A percentile compares a stretch with the other conserved stretches of the same genome.
phyloP scores from a whole-genome alignment of 1,140 invertebrate genomes.

The Scylla paramamosain region DNA sequence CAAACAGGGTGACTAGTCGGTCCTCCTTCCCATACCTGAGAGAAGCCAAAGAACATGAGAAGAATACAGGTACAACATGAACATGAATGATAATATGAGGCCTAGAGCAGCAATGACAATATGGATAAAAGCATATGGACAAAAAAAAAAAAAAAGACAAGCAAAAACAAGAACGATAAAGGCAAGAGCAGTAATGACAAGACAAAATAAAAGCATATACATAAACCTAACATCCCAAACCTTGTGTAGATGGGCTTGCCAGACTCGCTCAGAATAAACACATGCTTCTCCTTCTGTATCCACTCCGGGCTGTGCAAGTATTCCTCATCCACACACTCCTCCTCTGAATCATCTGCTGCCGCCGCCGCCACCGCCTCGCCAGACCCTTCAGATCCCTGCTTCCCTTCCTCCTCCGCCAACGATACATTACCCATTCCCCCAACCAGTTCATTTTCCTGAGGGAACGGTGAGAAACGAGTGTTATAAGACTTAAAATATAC shows the following conservation, averaged over 20 bases:
- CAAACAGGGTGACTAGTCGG: conserved; percentile 95
- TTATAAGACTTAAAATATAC: no score
- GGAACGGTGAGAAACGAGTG: neutral
- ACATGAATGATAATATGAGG: neutral
- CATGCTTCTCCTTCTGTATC: conserved; percentile 92
- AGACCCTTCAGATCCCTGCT: conserved; percentile 32
- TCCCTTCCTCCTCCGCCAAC: conserved; percentile 54
- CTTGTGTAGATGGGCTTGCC: conserved; percentile 98
- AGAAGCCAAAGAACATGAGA: conserved; percentile 74
- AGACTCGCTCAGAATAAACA: conserved; percentile 96
- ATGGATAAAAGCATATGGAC: no score
- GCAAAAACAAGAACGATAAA: neutral
- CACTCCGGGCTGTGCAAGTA: conserved; percentile 84
- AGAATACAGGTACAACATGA: neutral
- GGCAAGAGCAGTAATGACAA: neutral
- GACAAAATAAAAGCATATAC: neutral
- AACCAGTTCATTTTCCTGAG: conserved; percentile 58
- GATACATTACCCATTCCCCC: conserved; percentile 49
- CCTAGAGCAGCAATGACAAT: conserved; percentile 23
- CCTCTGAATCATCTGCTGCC: conserved; percentile 25
- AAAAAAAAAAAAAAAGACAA: no score
- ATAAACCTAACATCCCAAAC: conserved; percentile 80
- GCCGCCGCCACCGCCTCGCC: neutral
- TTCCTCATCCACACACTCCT: conserved; percentile 70
- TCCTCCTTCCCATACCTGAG: conserved; percentile 94